These are phyloP conservation scores for Subacronicta megacephala DNA, from an alignment of 2,888 invertebrate genomes.

Conservation along the genomic window DNA sequence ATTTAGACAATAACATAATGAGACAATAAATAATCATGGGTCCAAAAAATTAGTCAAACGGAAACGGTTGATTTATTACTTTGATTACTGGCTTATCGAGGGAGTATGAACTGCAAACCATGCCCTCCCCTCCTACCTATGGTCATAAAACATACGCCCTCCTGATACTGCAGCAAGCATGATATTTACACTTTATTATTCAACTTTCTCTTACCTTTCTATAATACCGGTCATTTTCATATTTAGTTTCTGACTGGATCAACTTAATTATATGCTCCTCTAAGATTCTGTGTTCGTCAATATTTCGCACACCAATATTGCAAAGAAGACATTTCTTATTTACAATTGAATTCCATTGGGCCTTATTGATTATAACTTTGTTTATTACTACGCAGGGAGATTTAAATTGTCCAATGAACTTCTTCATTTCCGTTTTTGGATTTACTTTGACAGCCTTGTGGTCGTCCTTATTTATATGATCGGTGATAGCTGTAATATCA, in stretches of 20 bases:
- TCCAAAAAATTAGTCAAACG: too few relatives aligned
- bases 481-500: conserved; percentile 42
- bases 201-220: conserved; percentile 60
- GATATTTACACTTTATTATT: too few relatives aligned
- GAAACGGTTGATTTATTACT: too few relatives aligned
- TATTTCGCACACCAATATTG: conserved; percentile 40
- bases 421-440: conserved; percentile 36
- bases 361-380: conserved; percentile 56
- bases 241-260: conserved; percentile 58
- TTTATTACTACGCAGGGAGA: conserved; percentile 57
- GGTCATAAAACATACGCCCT: too few relatives aligned
- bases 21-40: too few relatives aligned
- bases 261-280: conserved; percentile 67
- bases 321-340: conserved; percentile 68
- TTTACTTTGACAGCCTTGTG: conserved; percentile 63
- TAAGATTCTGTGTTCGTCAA: conserved; percentile 55
- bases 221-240: conserved; percentile 55
- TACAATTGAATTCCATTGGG: conserved; percentile 71
- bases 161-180: too few relatives aligned
- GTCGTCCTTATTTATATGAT: conserved; percentile 60
- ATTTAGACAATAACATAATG: too few relatives aligned
- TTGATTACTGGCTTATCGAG: too few relatives aligned
- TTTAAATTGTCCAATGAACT: conserved; percentile 45
- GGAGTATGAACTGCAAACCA: too few relatives aligned
- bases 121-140: too few relatives aligned